These are phyloP conservation scores for Dicerorhinus sumatrensis DNA, from an alignment of 2,113 vertebrate genomes.

Conservation along the genomic window DNA sequence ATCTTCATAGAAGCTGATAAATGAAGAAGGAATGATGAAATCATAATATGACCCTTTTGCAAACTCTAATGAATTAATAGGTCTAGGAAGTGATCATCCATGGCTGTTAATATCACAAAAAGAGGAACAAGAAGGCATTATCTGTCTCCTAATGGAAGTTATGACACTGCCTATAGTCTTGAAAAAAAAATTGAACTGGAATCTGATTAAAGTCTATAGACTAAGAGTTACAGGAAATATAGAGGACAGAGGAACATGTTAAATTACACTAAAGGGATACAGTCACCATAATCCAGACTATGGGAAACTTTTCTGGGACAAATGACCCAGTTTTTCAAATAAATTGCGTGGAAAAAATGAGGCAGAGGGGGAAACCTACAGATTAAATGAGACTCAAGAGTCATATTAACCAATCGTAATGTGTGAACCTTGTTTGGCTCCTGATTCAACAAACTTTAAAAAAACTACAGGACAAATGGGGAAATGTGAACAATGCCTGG, in stretches of 20 bases:
- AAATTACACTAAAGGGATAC: not conserved
- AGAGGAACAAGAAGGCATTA: not conserved
- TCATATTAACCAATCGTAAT: not conserved
- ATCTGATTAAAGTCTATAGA: constrained; percentile 3
- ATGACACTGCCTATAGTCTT: not conserved
- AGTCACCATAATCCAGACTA: not conserved
- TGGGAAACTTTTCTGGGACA: not conserved
- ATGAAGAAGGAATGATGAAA: not conserved
- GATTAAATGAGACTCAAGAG: not conserved
- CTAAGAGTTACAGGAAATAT: not conserved
- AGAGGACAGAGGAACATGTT: not conserved
- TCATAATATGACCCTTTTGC: not conserved
- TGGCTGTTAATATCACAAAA: not conserved
- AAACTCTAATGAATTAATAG: not conserved
- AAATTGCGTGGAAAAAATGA: not conserved
- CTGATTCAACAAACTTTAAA: not conserved
- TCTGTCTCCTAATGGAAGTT: not conserved
- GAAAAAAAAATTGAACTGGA: not conserved
- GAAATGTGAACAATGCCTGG: not conserved
- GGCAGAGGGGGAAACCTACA: not conserved
- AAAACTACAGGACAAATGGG: not conserved
- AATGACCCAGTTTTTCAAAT: not conserved
- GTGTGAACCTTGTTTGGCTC: not conserved
- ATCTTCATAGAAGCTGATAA: not conserved
- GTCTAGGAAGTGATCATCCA: not conserved